Base-by-base conservation (phyloP, 2,113 vertebrate species). In the Rallus limicola region DNA sequence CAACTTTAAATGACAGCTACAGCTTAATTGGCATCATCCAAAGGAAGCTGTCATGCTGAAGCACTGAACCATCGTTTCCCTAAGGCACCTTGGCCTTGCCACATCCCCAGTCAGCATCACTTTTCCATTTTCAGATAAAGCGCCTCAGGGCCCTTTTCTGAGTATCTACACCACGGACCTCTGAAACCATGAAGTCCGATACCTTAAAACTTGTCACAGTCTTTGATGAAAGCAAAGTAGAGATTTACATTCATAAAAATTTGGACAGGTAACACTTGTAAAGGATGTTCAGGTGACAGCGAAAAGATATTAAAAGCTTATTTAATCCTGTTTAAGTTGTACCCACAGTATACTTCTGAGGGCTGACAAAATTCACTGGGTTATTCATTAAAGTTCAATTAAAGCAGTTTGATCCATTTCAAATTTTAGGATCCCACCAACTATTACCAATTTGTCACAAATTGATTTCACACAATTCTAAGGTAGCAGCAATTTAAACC, bases 1-100 rank as follows among this genome's bases (percentile, higher is more conserved):
- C 71, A 90, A 75, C 86, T 90, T 68, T 81, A 92, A 94, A 90
- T 90, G 95, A 96, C 95, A 97, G 95, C 93, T 96, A 96, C 85
- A 92, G 95, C 92, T 96, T 96, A 95, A 95, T 93, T 96, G 96
- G 94, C 87, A 88, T 90, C 95, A 94, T 90, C 67, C 87, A 88
- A 87, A 44, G 70, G 60, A 92, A 92, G 56, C 90, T 94, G 88
- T 64, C 94, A 88, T 83, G 76, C 76, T 48, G 82, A 93, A 94
- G 85, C 92, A 94, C 76, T 93, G 88, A 97, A 94, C 88, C 92
- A 84, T 79, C 86, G 34, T 74, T 60, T 95, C 90, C 95, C 90
- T 19, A 86, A 50, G 90, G 95, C 88, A 82, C 83, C 88, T 78
- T 76, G 82, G 95, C 88, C 90, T 86, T 64, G 92, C 95, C 86